Base-by-base conservation (phyloP, 2,797 vertebrate genomes). In the Hippoglossus hippoglossus region DNA sequence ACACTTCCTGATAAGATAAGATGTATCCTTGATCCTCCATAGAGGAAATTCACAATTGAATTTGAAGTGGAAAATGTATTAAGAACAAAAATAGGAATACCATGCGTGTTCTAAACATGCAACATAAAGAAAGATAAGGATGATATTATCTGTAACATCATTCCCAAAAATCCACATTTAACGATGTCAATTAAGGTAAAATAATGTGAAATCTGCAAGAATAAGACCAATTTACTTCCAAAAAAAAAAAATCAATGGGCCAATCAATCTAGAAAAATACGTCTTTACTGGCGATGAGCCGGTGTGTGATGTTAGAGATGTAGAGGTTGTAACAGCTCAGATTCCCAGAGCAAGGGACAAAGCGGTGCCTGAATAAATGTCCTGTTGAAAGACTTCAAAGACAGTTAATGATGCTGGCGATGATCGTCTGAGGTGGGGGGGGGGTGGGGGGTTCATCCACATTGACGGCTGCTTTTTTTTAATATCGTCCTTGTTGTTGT, bases 101-200 rank as follows among this genome's bases (percentile, higher is more conserved):
- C 6, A 31, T 31, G n/a, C n/a, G n/a, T n/a, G n/a, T n/a, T n/a
- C 7, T 31, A 31, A 31, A 31, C 28, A 31, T 31, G 28, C 7
- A 8, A 31, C 9, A 31, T 31, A 31, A 31, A 31, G 7, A 31
- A 31, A 31, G 2, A 31, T 31, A 31, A 31, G 28, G 7, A 8
- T 2, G 7, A 31, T 31, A 31, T 31, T 2, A 8, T 31, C 28
- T 31, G 28, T 31, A 31, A 31, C 7, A 8, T 31, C 7, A 31
- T 28, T 28, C 28, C 28, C 28, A 8, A 31, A 31, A 31, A 31
- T 7, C 6, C 59, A 63, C 4, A 2, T 60, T 53, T 25, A 55
- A 31, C n/a, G 53, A 72, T 63, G 61, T 52, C 62, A 63, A 63
- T 55, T 49, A 18, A 18, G 51, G 25, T n/a, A 31, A 58, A 62